A percentile compares a stretch with the other conserved stretches of the same genome.
Evolutionary conservation across 2,888 invertebrate genomes (phyloP).

Genomic region (Drosophila neonasuta): DNA sequence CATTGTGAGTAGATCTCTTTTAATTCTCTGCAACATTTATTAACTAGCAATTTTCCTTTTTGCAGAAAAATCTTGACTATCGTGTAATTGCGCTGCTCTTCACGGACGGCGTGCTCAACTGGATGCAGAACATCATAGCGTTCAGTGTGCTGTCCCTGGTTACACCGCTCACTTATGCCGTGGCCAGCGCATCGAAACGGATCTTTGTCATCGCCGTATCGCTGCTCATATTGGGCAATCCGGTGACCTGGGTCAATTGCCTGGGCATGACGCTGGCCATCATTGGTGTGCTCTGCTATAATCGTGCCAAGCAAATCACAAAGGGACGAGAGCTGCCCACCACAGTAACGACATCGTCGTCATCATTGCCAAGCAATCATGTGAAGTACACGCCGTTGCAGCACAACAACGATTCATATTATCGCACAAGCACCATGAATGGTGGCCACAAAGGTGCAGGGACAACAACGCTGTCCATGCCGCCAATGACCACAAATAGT

Average conservation of each 20-base stretch:
- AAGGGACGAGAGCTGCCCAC: constrained; percentile 83
- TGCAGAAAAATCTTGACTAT: constrained; percentile 83
- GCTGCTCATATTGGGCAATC: constrained; percentile 93
- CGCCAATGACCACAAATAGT: constrained; percentile 53
- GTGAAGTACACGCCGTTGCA: constrained; percentile 80
- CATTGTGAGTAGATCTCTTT: constrained; percentile 83
- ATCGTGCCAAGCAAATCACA: constrained; percentile 91
- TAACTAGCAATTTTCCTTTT: constrained; percentile 30
- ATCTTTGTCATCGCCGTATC: constrained; percentile 95
- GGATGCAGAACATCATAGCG: constrained; percentile 97
- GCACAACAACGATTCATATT: constrained; percentile 69
- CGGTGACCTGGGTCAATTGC: constrained; percentile 93
- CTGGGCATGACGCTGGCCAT: constrained; percentile 95
- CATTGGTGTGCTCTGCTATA: constrained; percentile 94
- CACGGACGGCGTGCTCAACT: constrained; percentile 93
- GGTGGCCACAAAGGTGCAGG: constrained; percentile 44
- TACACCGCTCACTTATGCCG: constrained; percentile 97
- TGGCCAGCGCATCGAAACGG: constrained; percentile 96
- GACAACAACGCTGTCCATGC: constrained; percentile 46
- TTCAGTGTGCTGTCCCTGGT: constrained; percentile 96
- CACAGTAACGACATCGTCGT: constrained; percentile 65
- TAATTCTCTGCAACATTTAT: not conserved
- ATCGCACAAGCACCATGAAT: constrained; percentile 60
- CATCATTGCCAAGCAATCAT: constrained; percentile 81
- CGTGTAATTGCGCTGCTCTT: constrained; percentile 85